phyloP scores from a whole-genome alignment of 2,113 vertebrate genomes.

The Oryctolagus cuniculus region DNA sequence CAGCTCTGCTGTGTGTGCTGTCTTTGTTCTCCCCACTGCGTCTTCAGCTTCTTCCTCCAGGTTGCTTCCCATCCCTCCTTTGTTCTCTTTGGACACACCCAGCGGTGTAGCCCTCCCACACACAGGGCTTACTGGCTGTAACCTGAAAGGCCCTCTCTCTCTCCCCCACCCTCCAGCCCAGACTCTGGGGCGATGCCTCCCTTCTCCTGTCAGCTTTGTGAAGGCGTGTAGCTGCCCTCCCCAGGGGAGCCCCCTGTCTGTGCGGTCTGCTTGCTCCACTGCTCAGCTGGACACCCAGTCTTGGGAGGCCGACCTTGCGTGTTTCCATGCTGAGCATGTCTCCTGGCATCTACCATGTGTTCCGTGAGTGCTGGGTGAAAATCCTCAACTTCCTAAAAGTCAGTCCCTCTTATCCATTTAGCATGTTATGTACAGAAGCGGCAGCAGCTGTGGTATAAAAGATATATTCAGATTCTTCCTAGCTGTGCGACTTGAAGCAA shows the following conservation, averaged over 20 bases:
- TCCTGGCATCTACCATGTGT: background rate
- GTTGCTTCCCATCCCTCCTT: conserved; percentile 63
- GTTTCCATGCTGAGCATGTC: background rate
- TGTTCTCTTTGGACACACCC: conserved; percentile 7
- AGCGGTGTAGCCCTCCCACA: background rate
- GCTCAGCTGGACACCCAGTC: background rate
- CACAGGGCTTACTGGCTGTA: conserved; percentile 82
- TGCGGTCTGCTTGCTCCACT: background rate
- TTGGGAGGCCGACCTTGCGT: background rate
- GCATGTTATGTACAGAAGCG: background rate
- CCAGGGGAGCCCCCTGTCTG: background rate
- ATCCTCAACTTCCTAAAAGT: background rate
- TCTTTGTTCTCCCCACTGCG: conserved; percentile 73
- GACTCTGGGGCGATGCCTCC: background rate
- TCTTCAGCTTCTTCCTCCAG: conserved; percentile 64
- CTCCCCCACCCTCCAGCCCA: too few relatives aligned
- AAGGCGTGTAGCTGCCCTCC: conserved; percentile 70
- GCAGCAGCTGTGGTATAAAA: background rate
- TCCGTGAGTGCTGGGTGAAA: background rate
- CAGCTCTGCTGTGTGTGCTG: background rate
- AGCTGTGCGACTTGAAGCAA: background rate
- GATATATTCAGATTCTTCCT: background rate
- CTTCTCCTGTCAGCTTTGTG: conserved; percentile 75
- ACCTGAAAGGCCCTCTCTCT: background rate
- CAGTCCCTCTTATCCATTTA: background rate